Conservation (phyloP, 2,797 vertebrate species). For the Dipus sagitta region DNA sequence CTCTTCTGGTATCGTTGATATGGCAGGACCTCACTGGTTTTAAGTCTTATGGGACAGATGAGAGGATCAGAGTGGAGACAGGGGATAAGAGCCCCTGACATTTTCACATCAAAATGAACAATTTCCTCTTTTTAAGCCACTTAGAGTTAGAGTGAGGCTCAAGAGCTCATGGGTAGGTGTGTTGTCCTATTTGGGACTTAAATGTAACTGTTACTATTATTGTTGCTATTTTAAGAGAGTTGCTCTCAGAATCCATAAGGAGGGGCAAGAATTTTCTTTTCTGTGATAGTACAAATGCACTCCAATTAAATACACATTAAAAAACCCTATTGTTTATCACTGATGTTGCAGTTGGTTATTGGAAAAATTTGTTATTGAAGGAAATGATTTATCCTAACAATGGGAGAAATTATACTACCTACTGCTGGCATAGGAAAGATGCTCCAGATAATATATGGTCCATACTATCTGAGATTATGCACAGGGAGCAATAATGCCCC, state of each 20-base stretch:
- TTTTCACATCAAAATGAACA: not conserved
- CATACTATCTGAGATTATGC: not conserved
- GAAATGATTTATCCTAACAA: constrained; percentile 1
- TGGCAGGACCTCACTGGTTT: not conserved
- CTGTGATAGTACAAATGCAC: not conserved
- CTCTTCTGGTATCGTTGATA: not conserved
- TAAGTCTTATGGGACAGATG: not conserved
- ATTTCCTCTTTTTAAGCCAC: constrained; percentile 14
- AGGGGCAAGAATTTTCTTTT: constrained; percentile 14
- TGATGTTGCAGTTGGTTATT: not conserved
- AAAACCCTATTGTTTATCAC: constrained; percentile 11
- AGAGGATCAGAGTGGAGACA: not conserved
- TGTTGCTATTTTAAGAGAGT: constrained; percentile 55
- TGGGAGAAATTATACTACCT: not conserved
- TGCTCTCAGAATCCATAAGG: not conserved
- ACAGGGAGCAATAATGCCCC: not conserved
- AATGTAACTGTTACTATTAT: not conserved
- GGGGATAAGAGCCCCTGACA: not conserved
- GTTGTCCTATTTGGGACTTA: not conserved
- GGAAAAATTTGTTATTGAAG: not conserved
- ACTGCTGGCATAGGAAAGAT: not conserved
- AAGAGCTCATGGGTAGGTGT: not conserved
- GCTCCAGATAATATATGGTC: not conserved
- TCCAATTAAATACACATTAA: not conserved
- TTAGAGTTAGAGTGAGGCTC: not conserved